Base-by-base conservation (phyloP, 2,888 invertebrate species). In the Sclerodermus sp. region DNA sequence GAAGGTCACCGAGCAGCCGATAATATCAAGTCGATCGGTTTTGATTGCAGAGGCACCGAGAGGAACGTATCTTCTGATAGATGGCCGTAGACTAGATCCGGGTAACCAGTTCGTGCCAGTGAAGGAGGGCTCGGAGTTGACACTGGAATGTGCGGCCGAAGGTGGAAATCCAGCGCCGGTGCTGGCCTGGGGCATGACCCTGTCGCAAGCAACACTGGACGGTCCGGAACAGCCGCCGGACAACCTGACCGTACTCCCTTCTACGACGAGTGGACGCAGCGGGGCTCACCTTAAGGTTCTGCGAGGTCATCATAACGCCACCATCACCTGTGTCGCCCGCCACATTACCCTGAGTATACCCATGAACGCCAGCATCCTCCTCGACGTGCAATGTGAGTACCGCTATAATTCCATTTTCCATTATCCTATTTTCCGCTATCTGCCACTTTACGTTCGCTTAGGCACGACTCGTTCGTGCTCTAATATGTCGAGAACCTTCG, bases 81-180 rank as follows among this genome's bases (percentile, higher is more conserved):
- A 93, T 79, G 91, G 91, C 34, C 82, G 91, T 40, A 86, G 91
- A 17, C 82, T 92, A 68, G 92, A 92, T 79, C 89, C 91, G 0
- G 91, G 91, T 58, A 92, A 92, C 80, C 87, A 89, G 57, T 92
- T 92, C 82, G 89, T 92, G 64, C 93, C 93, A 0, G 91, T 93
- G 15, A 84, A 90, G 66, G 93, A 93, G 77, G 91, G 91, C 74
- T 88, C 89, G 29, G 88, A 90, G 70, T 81, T 93, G 31, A 88
- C 88, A 53, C 85, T 93, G 58, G 86, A 89, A 58, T 93, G 93
- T 72, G 87, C 91, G n/a, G 91, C 90, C 54, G 92, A 93, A 79
- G 92, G 92, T 77, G 87, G 87, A 39, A 85, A 88, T 67, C 89
- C 89, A 0, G 84, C 85, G 29, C 87, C 88, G 14, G 81, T 84